Base-by-base conservation (phyloP, 2,113 vertebrate species). In the Trematocara stigmaticum region DNA sequence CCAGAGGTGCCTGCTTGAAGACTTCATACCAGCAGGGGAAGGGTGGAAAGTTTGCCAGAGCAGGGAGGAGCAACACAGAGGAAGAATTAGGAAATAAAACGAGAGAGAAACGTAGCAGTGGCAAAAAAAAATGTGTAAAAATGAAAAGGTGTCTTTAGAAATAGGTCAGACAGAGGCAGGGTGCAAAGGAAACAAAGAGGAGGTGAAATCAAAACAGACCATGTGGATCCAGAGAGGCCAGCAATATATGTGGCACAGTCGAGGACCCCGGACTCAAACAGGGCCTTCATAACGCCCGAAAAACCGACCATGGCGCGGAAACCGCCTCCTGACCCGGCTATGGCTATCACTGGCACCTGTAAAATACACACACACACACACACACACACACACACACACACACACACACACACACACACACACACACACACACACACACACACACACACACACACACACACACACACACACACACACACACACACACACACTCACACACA, bases 291-390 rank as follows among this genome's bases (percentile, higher is more conserved):
- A 78, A 99, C 99, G 7, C 99, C 99, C 2, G 99, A 97, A 92
- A 99, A 98, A 1, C 97, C 98, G 0, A 99, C 97, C 98, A 99
- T 99, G 87, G 99, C 99, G 35, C 99, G 96, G 89, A 99, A 99
- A 3, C 99, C 99, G 0, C 99, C 99, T 13, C 99, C 99, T 1
- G 99, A 99, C 16, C 99, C 99, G 66, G 99, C 26, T 3, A 99
- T 88, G 0, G 98, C 98, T 10, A 99, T 97, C 47, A 99, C 98
- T 0, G 99, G 99, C 6, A 99, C 98, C 99, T 99, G 95, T 9
- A 91, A 53, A 78, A 55, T 13, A 76, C 78, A 87, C 31, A 31
- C 31, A 89, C 20, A 82, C 38, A 81, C 31, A 89, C 20, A 85
- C 4, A 82, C 38, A 31, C 31, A 89, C 20, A 85, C 4, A 82